Conservation (phyloP, 1,140 invertebrate species). For the Philotrypesis tridentata region DNA sequence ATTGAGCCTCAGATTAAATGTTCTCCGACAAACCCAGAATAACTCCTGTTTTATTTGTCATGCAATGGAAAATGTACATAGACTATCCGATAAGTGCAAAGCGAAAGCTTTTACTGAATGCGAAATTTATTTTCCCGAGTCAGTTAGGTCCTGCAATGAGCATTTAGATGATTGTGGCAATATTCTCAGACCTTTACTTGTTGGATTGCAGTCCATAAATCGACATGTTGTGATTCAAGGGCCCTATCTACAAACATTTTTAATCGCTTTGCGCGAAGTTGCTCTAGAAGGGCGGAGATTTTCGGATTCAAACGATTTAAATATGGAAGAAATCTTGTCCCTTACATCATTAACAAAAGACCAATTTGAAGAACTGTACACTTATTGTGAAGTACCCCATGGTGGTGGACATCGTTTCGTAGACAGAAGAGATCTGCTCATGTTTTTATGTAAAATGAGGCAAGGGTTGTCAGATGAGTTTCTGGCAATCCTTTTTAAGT, state of each 20-base stretch:
- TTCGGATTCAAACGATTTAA: conserved; percentile 14
- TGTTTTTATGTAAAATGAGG: conserved; percentile 37
- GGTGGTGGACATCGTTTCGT: conserved; percentile 12
- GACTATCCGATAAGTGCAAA: conserved; percentile 30
- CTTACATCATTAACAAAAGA: background rate
- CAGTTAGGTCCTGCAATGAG: conserved; percentile 36
- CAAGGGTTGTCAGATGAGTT: conserved; percentile 27
- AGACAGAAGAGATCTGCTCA: conserved; percentile 38
- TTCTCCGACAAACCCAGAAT: background rate
- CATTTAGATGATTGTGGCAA: conserved; percentile 41
- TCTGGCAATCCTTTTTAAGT: conserved; percentile 13
- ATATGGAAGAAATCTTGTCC: conserved; percentile 34
- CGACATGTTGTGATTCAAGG: conserved; percentile 27
- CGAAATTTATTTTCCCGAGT: conserved; percentile 42
- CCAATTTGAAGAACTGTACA: conserved; percentile 9
- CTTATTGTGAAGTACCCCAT: conserved; percentile 30
- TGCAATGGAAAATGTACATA: conserved; percentile 9
- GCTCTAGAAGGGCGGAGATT: background rate
- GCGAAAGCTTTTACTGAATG: conserved; percentile 37
- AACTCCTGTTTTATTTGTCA: conserved; percentile 29
- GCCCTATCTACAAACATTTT: conserved; percentile 21
- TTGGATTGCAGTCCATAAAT: conserved; percentile 41
- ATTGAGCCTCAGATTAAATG: conserved; percentile 15
- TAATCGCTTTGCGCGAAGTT: conserved; percentile 26
- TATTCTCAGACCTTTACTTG: conserved; percentile 4